These are phyloP conservation scores for Ischnura elegans DNA, from an alignment of 2,888 invertebrate species.

Conservation along the genomic window DNA sequence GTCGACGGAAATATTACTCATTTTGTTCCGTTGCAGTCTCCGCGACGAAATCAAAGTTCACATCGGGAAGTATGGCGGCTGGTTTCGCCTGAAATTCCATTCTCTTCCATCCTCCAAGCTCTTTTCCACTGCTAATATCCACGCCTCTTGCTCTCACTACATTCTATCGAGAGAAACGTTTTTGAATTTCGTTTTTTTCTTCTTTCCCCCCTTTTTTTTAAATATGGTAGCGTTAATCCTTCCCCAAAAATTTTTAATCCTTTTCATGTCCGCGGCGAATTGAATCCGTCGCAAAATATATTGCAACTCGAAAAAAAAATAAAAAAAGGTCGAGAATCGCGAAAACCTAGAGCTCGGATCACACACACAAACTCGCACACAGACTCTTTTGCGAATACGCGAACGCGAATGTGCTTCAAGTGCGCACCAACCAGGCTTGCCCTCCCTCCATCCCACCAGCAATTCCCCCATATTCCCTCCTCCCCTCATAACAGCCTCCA, in stretches of 20 bases:
- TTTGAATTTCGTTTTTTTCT: too few relatives aligned
- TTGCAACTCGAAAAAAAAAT: neutral
- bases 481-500: neutral
- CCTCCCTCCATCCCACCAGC: neutral
- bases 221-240: too few relatives aligned
- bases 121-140: too few relatives aligned
- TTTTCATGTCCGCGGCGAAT: neutral
- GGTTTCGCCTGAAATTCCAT: neutral
- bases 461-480: too few relatives aligned
- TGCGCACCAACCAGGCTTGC: neutral
- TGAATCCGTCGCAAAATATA: neutral
- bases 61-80: too few relatives aligned
- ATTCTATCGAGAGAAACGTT: too few relatives aligned
- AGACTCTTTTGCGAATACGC: too few relatives aligned
- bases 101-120: neutral
- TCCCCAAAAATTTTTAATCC: neutral
- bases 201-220: too few relatives aligned
- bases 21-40: neutral
- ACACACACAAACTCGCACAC: neutral
- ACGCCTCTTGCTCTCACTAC: too few relatives aligned
- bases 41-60: too few relatives aligned
- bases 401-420: neutral
- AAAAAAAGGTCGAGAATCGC: neutral
- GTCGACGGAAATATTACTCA: neutral
- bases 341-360: neutral